phyloP scores from a whole-genome alignment of 1,140 invertebrate genomes.

The Ptiloglossa arizonensis region DNA sequence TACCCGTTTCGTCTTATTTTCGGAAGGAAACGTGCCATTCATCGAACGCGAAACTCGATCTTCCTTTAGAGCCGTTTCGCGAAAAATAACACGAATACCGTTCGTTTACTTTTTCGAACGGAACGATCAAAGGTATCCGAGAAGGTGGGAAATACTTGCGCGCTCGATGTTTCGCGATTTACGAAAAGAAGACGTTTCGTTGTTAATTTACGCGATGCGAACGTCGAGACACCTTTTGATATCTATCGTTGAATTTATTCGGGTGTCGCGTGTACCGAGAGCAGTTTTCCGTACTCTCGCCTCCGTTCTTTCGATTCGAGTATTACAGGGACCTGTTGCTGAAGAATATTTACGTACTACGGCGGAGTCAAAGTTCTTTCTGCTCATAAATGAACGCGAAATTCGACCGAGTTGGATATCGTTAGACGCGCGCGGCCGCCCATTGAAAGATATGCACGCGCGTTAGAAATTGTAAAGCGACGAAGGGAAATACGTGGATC shows the following conservation, averaged over 20 bases:
- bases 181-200: neutral
- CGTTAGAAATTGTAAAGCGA: too few species aligned
- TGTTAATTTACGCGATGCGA: neutral
- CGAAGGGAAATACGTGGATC: too few species aligned
- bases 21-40: too few species aligned
- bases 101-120: too few species aligned
- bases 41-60: too few species aligned
- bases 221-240: neutral
- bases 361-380: neutral
- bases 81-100: too few species aligned
- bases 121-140: too few species aligned
- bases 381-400: neutral
- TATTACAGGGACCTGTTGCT: slow-evolving; percentile 45
- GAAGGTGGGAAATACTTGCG: too few species aligned
- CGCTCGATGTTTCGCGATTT: too few species aligned
- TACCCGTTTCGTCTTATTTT: too few species aligned
- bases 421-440: neutral
- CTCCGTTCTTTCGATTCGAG: slow-evolving; percentile 29
- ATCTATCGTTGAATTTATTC: neutral
- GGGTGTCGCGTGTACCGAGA: neutral
- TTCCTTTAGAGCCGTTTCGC: too few species aligned
- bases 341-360: slow-evolving; percentile 36
- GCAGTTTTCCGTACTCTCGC: neutral
- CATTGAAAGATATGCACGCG: neutral
- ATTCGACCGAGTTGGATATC: neutral